A percentile compares a stretch with the other conserved stretches of the same genome.
Evolutionary conservation across 2,113 vertebrate species (phyloP).

Genomic region (Patagioenas fasciata): DNA sequence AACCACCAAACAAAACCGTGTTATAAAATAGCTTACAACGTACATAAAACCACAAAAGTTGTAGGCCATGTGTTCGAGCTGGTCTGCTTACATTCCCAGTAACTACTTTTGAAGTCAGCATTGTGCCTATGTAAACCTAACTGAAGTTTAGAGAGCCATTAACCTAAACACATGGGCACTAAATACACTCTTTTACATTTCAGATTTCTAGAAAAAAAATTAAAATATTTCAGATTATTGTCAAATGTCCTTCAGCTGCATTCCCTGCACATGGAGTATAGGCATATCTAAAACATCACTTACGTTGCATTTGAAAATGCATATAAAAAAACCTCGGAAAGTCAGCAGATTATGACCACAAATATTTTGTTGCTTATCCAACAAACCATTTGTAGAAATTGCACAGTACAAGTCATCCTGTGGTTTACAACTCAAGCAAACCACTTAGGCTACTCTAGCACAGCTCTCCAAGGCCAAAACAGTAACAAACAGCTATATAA

Average conservation of each 20-base stretch:
- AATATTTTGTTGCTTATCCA: conserved; percentile 22
- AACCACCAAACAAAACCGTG: not conserved
- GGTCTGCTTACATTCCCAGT: fast-evolving
- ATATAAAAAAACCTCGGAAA: not conserved
- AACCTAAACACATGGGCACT: fast-evolving
- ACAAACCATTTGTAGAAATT: not conserved
- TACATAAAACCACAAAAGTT: not conserved
- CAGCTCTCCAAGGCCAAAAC: not conserved
- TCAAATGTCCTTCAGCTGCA: not conserved
- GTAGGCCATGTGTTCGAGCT: not conserved
- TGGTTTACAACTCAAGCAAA: not conserved
- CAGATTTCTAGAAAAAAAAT: not conserved
- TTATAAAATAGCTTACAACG: not conserved
- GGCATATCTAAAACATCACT: not conserved
- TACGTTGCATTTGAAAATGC: not conserved
- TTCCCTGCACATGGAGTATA: not conserved
- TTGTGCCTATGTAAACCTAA: not conserved
- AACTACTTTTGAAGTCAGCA: not conserved
- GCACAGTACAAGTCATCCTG: not conserved
- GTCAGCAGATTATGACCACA: not conserved
- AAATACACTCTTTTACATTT: not conserved
- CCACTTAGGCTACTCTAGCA: not conserved
- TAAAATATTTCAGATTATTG: not conserved
- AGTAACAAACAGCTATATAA: not conserved
- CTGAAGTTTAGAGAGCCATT: not conserved